Base-by-base conservation (phyloP, 2,113 vertebrate genomes). In the Nesoenas mayeri region DNA sequence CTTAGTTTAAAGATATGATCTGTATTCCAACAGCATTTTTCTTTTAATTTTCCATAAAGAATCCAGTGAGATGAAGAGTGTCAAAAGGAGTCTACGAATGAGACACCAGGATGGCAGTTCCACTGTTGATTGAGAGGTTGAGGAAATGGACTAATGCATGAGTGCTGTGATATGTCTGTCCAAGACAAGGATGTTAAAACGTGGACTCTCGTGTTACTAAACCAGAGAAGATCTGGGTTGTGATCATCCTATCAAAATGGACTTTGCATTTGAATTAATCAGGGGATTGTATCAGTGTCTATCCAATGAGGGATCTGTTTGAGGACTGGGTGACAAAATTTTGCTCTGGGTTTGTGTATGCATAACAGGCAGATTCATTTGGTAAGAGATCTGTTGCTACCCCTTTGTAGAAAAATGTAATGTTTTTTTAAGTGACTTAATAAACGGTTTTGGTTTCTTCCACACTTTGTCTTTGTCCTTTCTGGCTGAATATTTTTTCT, bases 41-140 rank as follows among this genome's bases (percentile, higher is more conserved):
- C 97, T 98, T 98, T 99, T 98, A 98, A 98, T 98, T 98, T 98
- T 99, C 98, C 97, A 99, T 99, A 98, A 99, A 99, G 99, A 99
- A 98, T 96, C 98, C 98, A 98, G 95, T 98, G 98, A 98, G 97
- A 98, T 97, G 98, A 98, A 99, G 98, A 98, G 98, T 98, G 91
- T 97, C 98, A 99, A 98, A 98, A 98, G 98, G 98, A 99, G 96
- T 98, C 98, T 97, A 93, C 99, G 98, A 98, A 96, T 99, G 98
- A 98, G 97, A 98, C 98, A 98, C 89, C 98, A 99, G 98, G 99
- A 99, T 99, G 98, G 98, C 98, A 98, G 97, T 96, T 91, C 97
- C 96, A 97, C 93, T 97, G 79, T 97, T 97, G 98, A 97, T 94
- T 97, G 96, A 95, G 94, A 97, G 97, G 94, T 97, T 98, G 96